Conservation (phyloP, 2,113 vertebrate species). For the Apodemus speciosus region DNA sequence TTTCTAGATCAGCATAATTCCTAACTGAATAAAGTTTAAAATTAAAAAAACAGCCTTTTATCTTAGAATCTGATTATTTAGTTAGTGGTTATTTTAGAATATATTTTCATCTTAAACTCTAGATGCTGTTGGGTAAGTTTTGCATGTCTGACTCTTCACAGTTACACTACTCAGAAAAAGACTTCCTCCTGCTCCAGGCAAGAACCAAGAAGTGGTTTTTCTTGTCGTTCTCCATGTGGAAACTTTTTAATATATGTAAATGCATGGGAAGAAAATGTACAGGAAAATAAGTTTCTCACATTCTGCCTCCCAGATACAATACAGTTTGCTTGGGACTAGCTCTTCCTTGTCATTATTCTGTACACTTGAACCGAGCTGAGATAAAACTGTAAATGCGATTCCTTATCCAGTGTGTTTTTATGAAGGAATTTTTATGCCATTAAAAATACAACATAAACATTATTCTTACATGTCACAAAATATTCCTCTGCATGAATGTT, state of each 20-base stretch:
- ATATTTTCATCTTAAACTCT: slow-evolving; percentile 5
- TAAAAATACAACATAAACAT: slow-evolving; percentile 52
- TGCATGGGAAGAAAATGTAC: not conserved
- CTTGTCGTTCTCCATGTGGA: slow-evolving; percentile 5
- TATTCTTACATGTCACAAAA: slow-evolving; percentile 36
- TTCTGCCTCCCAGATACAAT: slow-evolving; percentile 1
- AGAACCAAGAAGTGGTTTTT: not conserved
- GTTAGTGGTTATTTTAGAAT: not conserved
- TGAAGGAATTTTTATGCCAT: slow-evolving; percentile 19
- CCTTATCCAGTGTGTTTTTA: slow-evolving; percentile 22
- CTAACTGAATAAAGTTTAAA: not conserved
- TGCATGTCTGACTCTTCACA: not conserved
- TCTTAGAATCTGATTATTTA: not conserved
- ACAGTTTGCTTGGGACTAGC: not conserved
- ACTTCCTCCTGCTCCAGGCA: not conserved
- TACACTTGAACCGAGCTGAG: slow-evolving; percentile 29
- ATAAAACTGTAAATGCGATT: slow-evolving; percentile 13
- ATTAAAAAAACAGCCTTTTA: not conserved
- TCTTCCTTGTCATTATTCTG: slow-evolving; percentile 1
- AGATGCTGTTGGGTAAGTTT: not conserved
- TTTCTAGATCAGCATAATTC: not conserved
- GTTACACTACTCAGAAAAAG: not conserved
- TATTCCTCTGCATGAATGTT: slow-evolving; percentile 7
- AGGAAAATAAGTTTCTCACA: not conserved
- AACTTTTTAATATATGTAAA: slow-evolving; percentile 15